phyloP scores from a whole-genome alignment of 1,140 invertebrate genomes.

The Camponotus floridanus region DNA sequence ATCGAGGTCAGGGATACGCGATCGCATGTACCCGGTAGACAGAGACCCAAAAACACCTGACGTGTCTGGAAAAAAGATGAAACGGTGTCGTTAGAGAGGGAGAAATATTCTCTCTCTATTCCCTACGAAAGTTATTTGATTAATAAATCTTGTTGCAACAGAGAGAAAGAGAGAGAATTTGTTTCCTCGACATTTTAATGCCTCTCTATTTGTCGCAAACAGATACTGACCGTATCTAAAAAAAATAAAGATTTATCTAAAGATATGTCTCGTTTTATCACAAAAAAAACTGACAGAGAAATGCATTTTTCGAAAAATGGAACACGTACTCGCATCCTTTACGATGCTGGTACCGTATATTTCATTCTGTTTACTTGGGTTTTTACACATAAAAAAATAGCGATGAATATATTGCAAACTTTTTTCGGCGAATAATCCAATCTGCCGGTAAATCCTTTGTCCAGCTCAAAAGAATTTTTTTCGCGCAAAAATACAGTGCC shows the following conservation, averaged over 20 bases:
- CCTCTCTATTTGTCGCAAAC: neutral
- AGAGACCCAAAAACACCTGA: conserved; percentile 90
- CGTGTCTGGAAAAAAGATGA: conserved; percentile 86
- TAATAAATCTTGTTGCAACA: conserved; percentile 12
- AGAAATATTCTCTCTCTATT: neutral
- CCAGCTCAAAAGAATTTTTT: neutral
- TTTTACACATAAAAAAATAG: neutral
- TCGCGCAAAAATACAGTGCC: neutral
- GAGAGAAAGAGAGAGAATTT: too few species aligned
- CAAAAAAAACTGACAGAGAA: neutral
- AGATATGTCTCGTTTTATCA: neutral
- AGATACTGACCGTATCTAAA: neutral
- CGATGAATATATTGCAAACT: neutral
- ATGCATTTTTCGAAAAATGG: neutral
- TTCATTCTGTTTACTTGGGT: neutral
- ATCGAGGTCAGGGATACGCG: conserved; percentile 88
- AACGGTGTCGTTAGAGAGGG: conserved; percentile 25
- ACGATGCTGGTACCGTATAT: neutral
- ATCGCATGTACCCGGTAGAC: conserved; percentile 90
- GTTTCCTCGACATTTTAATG: neutral
- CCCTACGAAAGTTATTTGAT: conserved; percentile 2
- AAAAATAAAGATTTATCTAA: neutral
- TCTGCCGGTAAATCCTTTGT: neutral
- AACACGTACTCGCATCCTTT: neutral
- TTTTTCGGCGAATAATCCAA: conserved; percentile 1